Evolutionary conservation across 2,888 invertebrate species (phyloP), one percentile per base, ranked within the genome.

Genomic region (Drosophila affinis): DNA sequence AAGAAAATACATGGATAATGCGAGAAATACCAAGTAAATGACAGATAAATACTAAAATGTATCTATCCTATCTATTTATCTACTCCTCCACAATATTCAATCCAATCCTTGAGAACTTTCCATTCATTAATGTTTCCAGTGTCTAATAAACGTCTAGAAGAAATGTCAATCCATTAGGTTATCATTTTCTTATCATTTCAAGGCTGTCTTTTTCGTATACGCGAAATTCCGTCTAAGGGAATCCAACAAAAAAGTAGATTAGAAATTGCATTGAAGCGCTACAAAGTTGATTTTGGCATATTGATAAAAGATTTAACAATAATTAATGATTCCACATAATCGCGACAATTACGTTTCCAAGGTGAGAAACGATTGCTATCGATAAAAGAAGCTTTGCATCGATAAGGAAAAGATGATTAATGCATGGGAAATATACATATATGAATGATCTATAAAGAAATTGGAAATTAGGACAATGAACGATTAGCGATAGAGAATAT

Each of bases 241-340:
- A 48, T 1, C 12, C 6, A 47, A 5, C 1, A 34, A 51, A 53
- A 29, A 29, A 27, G 1, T 1, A 55, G 65, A 67, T 67, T 45
- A 67, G 18, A 51, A 67, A 24, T 67, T 55, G 44, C 68, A 67
- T 67, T 67, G 65, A 34, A 32, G 49, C 45, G 44, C 49, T 67
- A 45, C 51, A 68, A 45, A 49, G 32, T 9, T 49, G 7, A 49
- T 32, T 65, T 67, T 32, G 52, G 61, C 61, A 62, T 59, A 56
- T 18, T 46, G 67, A 55, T 67, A 48, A 32, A 3, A 18, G 29
- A 14, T n/a, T 17, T 27, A 55, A 3, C 39, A 39, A 39, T 39
- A 39, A 39, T 39, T 39, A 39, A 39, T 39, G 39, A 39, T 2
- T 39, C 39, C 39, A 7, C 6, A 6, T n/a, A n/a, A 39, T n/a